Percentiles rank a stretch among this genome's conserved stretches.
Evolutionary conservation across 2,113 vertebrate genomes (phyloP).

Genomic region (Empidonax traillii): DNA sequence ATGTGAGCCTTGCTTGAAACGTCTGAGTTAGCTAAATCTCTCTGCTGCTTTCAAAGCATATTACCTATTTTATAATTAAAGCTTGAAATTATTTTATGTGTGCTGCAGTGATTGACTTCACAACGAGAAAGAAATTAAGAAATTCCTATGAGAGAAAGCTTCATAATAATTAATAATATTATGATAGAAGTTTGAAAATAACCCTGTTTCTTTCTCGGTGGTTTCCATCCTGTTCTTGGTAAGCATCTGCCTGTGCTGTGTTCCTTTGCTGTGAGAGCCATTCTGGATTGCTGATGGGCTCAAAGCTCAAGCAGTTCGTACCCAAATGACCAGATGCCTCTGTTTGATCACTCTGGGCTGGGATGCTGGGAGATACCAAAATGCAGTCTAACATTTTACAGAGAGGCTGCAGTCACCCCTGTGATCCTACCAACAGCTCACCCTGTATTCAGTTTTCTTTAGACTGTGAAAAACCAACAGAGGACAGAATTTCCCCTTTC

Average conservation of each 20-base stretch:
- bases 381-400: background rate
- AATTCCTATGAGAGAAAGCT: background rate
- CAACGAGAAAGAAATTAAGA: background rate
- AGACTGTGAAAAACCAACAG: background rate
- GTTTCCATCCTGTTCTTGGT: constrained; percentile 1
- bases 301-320: background rate
- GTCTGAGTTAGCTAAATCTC: background rate
- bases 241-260: background rate
- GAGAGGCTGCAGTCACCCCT: background rate
- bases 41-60: background rate
- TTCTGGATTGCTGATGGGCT: background rate
- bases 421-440: background rate
- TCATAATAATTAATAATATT: background rate
- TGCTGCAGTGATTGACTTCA: background rate
- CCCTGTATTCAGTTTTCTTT: background rate
- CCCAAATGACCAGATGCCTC: background rate
- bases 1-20: constrained; percentile 1
- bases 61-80: constrained; percentile 26
- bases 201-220: background rate
- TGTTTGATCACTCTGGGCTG: background rate
- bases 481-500: background rate
- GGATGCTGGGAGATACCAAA: background rate
- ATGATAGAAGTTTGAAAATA: background rate
- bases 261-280: background rate
- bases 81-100: constrained; percentile 12